phyloP scores from a whole-genome alignment of 92 coral and sea anemone species.

The Epizoanthus ramosus region DNA sequence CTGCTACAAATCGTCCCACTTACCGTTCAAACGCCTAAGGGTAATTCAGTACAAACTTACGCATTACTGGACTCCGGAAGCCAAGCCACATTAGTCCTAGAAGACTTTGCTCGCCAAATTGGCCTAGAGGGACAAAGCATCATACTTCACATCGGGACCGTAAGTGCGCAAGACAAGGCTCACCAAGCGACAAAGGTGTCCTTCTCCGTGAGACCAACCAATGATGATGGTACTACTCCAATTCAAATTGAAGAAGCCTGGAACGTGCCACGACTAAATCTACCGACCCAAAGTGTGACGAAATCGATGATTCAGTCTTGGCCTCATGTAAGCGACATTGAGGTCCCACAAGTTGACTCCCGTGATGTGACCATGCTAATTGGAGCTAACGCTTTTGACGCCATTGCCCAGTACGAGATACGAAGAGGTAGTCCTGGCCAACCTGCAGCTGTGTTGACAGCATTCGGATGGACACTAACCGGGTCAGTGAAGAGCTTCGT shows the following conservation, averaged over 20 bases:
- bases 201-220: constrained; percentile 37
- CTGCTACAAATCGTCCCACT: constrained; percentile 69
- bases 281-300: constrained; percentile 4
- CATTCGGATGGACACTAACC: constrained; percentile 72
- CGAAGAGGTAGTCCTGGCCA: constrained; percentile 13
- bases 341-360: constrained; percentile 23
- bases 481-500: constrained; percentile 52
- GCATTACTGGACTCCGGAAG: constrained; percentile 72
- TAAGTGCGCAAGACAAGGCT: constrained; percentile 50
- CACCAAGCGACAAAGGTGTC: constrained; percentile 52
- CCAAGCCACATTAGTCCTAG: constrained; percentile 57
- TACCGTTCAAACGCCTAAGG: constrained; percentile 40
- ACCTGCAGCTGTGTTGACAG: constrained; percentile 31
- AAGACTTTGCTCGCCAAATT: constrained; percentile 45
- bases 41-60: constrained; percentile 45
- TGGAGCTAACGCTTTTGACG: constrained; percentile 24
- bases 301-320: constrained; percentile 11
- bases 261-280: constrained; percentile 4
- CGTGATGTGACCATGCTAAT: constrained; percentile 40
- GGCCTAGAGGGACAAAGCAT: constrained; percentile 51
- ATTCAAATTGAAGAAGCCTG: background rate
- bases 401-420: constrained; percentile 30
- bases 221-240: constrained; percentile 25
- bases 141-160: constrained; percentile 51
- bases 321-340: constrained; percentile 27